Base-by-base conservation (phyloP, 2,113 vertebrate species). In the Columba janthina region DNA sequence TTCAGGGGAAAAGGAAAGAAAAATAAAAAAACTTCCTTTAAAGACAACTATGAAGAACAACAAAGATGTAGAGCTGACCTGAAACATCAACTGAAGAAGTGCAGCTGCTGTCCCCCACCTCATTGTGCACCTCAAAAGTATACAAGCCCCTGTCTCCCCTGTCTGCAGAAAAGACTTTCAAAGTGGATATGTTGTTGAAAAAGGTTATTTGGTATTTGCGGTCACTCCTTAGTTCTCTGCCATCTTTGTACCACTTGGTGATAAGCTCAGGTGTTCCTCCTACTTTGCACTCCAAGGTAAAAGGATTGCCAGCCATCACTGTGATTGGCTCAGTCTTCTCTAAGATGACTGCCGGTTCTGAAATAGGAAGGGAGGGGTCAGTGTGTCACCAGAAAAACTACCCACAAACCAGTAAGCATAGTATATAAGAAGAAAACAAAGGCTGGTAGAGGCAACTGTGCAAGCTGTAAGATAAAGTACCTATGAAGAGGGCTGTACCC, bases 231-330 rank as follows among this genome's bases (percentile, higher is more conserved):
- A 99, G 97, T 94, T 99, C 99, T 94, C 98, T 99, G 48, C 98
- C 99, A 1, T 99, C 99, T 98, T 98, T 99, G 89, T 98, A 99
- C 99, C 99, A 99, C 95, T 99, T 99, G 48, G 99, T 95, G 95
- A 98, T 98, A 48, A 99, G 98, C 50, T 99, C 99, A 42, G 99
- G 99, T 72, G 99, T 99, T 93, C 99, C 99, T 85, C 98, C 97
- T 81, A 99, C 98, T 8, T 98, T 98, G 91, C 99, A 99, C 88
- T 99, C 99, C 95, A 99, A 81, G 18, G 98, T 98, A 80, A 99
- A 99, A 66, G 99, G 98, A 66, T 98, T 99, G 21, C 99, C 99
- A 76, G 98, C 98, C 24, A 99, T 99, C 93, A 99, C 99, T 76
- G 98, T 99, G 94, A 99, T 99, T 4, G 99, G 99, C 91, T 99